These are phyloP conservation scores for Amphilophus citrinellus DNA, from an alignment of 2,113 vertebrate genomes.

Conservation along the genomic window DNA sequence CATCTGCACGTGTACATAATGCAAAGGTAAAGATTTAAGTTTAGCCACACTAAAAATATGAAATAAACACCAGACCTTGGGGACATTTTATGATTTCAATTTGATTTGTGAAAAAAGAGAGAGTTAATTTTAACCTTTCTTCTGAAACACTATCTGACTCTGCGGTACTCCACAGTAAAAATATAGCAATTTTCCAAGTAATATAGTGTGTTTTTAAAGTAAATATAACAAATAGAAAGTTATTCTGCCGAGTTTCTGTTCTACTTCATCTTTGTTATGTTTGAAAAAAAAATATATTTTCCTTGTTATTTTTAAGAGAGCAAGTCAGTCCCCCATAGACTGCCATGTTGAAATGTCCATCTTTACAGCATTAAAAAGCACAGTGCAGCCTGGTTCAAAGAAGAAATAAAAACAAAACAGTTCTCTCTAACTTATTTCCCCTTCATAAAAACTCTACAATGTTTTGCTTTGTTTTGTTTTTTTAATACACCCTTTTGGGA, in stretches of 20 bases:
- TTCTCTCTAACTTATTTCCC: too few relatives aligned
- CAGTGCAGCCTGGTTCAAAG: neutral
- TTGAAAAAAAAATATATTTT: neutral
- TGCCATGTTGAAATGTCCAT: neutral
- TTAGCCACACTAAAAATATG: neutral
- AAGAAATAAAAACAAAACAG: neutral
- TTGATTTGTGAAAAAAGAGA: neutral
- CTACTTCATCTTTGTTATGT: neutral
- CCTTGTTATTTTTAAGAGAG: neutral
- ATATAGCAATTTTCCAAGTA: neutral
- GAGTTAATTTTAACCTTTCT: neutral
- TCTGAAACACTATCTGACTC: neutral
- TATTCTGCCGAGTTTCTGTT: neutral
- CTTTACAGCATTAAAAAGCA: neutral
- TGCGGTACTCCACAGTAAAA: neutral
- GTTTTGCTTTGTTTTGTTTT: too few relatives aligned
- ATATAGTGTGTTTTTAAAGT: neutral
- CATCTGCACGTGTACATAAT: neutral
- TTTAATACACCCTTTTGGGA: too few relatives aligned
- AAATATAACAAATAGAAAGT: constrained; percentile 3
- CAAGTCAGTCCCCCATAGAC: neutral
- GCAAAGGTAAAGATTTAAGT: neutral
- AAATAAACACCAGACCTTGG: neutral
- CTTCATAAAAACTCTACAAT: too few relatives aligned
- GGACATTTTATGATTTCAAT: neutral